Conservation (phyloP, 2,888 invertebrate genomes). For the Noctua janthina region DNA sequence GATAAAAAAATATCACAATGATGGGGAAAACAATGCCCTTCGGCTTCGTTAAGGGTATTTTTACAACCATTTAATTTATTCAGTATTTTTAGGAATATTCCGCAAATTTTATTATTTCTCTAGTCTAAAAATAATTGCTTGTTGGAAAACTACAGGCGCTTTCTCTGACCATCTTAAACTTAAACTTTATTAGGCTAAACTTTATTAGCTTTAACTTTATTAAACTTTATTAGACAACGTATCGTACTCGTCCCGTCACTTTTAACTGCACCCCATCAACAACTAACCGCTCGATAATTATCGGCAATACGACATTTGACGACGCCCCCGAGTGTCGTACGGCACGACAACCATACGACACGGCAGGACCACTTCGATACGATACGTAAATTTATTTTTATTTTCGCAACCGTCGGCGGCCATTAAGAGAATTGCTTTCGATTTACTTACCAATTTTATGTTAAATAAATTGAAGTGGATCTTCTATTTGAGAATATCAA, state of each 20-base stretch:
- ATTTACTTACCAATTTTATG: constrained; percentile 72
- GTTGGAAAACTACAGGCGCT: neutral
- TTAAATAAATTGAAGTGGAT: constrained; percentile 62
- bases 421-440: constrained; percentile 82
- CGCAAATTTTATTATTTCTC: neutral
- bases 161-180: neutral
- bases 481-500: constrained; percentile 42
- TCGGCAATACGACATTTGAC: constrained; percentile 72
- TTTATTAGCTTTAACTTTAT: no score
- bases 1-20: no score
- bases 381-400: constrained; percentile 83
- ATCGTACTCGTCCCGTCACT: constrained; percentile 56
- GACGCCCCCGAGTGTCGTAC: constrained; percentile 82
- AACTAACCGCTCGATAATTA: constrained; percentile 73
- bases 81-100: neutral
- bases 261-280: constrained; percentile 45
- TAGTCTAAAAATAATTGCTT: neutral
- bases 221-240: no score
- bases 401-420: constrained; percentile 73
- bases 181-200: no score
- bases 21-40: no score
- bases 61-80: no score
- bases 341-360: constrained; percentile 68
- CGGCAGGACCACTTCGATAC: constrained; percentile 58
- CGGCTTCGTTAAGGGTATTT: no score